Conservation (phyloP, 2,888 invertebrate genomes). For the Drosophila leonis region DNA sequence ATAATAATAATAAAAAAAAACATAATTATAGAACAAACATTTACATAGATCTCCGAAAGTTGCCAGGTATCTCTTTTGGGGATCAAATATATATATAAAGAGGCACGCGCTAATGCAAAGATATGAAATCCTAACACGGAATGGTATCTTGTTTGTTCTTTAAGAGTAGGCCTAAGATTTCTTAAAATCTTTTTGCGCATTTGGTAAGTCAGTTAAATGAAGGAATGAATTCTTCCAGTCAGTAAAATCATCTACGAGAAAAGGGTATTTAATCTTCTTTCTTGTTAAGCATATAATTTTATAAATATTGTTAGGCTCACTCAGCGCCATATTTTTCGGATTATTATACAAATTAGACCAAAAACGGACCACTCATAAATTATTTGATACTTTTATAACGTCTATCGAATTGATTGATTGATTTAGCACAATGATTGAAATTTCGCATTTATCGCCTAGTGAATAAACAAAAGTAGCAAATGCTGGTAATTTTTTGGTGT, state of each 20-base stretch:
- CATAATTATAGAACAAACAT: constrained; percentile 28
- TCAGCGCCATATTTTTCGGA: not conserved
- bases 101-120: constrained; percentile 27
- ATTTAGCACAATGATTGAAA: constrained; percentile 27
- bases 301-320: not conserved
- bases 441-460: constrained; percentile 14
- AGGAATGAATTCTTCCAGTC: not conserved
- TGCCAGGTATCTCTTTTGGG: constrained; percentile 2
- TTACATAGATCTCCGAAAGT: constrained; percentile 23
- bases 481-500: not conserved
- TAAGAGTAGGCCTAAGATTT: not conserved
- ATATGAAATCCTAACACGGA: not conserved
- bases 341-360: constrained; percentile 2
- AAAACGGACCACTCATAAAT: constrained; percentile 8
- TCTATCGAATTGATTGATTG: constrained; percentile 40
- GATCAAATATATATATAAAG: constrained; percentile 30
- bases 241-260: not conserved
- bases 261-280: not conserved
- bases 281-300: too few relatives aligned
- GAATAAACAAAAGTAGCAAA: not conserved
- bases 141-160: not conserved
- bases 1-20: constrained; percentile 4
- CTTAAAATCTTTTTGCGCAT: not conserved
- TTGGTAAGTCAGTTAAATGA: not conserved
- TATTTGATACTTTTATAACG: constrained; percentile 20